Base-by-base conservation (phyloP, 2,113 vertebrate species). In the Nothobranchius furzeri region DNA sequence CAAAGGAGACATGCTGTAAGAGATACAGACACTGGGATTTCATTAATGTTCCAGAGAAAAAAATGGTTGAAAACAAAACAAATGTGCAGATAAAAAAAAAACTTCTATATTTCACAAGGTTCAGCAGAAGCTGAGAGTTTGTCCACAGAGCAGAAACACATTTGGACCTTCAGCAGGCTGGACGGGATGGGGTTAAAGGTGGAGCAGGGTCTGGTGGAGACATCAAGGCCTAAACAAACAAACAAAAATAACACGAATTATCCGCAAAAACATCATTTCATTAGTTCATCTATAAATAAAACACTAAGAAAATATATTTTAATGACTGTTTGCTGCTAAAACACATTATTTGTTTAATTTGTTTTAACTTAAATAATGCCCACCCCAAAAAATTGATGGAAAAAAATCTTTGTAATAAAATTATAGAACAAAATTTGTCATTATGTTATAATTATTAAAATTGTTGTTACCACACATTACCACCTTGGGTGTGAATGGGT, bases 181-280 rank as follows among this genome's bases (percentile, higher is more conserved):
- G 14, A 20, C 11, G 52, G 59, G 37, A 10, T 0, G 2, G 54
- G 6, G 10, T 4, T 30, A 30, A 30, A 30, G 30, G 30, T 30
- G 30, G 30, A 30, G 49, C 45, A 45, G 64, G 24, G 36, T 36
- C 37, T 61, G 2, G 0, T 43, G 49, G 45, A 36, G 42, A 56
- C 68, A 55, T 53, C 58, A 11, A 2, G 0, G 15, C 79, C 81
- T 84, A 20, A 72, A 30, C 30, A 85, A 86, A 53, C 25, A 85
- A 83, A 70, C 24, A 74, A 61, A 69, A 71, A 7, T 30, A 73
- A 13, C 4, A 59, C 65, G 15, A 64, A 30, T 52, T 54, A 35
- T 6, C 35, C 12, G 12, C 17, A 62, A 1, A 64, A 3, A 45
- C 14, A 57, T 35, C 4, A 4, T 24, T 5, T 56, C 13, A 52